Evolutionary conservation across 2,888 invertebrate genomes (phyloP), one percentile per base, ranked within the genome.

Genomic region (Eudemis profundana): DNA sequence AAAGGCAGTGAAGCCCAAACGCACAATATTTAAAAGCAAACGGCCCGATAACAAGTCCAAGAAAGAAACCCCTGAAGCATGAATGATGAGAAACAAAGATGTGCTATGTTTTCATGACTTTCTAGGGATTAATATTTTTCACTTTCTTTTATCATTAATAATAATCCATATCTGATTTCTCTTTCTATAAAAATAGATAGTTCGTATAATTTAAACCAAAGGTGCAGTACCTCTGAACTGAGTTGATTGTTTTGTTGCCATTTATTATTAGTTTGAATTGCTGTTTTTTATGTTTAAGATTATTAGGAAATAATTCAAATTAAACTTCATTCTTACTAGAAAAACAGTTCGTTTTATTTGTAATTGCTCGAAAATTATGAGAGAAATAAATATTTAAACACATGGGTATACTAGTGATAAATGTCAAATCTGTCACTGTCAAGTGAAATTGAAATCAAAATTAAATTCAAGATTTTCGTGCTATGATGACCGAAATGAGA

Each of bases 11-110:
- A 76, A 74, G 44, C 73, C 65, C 15, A 78, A 76, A 23, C 75
- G 74, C 7, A 68, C 61, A 3, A 79, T 81, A 54, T 79, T 82
- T 68, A 81, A 79, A 61, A 74, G 62, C 61, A 79, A 77, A 60
- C 72, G 76, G 1, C 15, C 54, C 1, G 78, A 76, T 0, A 72
- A 57, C 14, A 75, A 74, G 56, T 21, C 53, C 3, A 75, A 74
- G 60, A 73, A 70, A 57, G 15, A 74, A 76, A 51, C 53, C 61
- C 7, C 62, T 63, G 38, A 60, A 44, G 12, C 5, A 12, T 5
- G n/a, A n/a, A 21, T 21, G 21, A 12, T 0, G n/a, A 54, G n/a
- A n/a, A n/a, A n/a, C n/a, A 40, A 54, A 15, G 2, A 33, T 17
- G 27, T n/a, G 17, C 12, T 33, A 17, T 1, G 7, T 14, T 29